These are phyloP conservation scores for Gastrophryne carolinensis DNA, from an alignment of 2,797 vertebrate species.

Conservation along the genomic window DNA sequence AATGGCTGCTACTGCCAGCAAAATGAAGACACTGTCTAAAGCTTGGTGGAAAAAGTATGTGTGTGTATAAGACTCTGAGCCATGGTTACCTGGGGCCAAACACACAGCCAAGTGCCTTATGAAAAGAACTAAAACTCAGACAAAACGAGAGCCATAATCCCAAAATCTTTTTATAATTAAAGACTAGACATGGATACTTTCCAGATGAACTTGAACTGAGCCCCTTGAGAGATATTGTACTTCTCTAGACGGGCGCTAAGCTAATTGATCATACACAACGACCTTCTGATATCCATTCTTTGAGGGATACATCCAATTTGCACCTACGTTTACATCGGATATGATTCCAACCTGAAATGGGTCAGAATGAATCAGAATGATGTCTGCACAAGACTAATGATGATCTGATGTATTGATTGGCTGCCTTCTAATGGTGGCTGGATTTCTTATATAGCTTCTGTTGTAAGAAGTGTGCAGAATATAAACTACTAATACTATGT, in stretches of 20 bases:
- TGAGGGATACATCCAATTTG: conserved; percentile 5
- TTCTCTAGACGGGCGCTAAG: neutral
- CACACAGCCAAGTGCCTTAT: conserved; percentile 3
- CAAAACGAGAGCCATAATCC: neutral
- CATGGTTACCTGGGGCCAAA: neutral
- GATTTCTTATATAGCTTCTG: conserved; percentile 30
- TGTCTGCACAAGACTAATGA: conserved; percentile 11
- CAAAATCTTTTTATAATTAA: neutral
- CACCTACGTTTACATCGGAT: conserved; percentile 28
- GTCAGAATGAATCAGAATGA: conserved; percentile 16
- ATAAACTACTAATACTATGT: conserved; percentile 28
- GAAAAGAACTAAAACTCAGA: conserved; percentile 5
- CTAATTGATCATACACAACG: conserved; percentile 18
- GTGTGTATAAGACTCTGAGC: conserved; percentile 60
- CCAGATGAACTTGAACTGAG: neutral
- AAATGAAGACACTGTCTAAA: conserved; percentile 83
- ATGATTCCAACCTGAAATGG: neutral
- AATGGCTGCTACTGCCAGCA: conserved; percentile 74
- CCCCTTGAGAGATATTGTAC: neutral
- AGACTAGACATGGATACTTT: no score
- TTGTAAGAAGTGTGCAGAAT: conserved; percentile 34
- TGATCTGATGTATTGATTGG: conserved; percentile 4
- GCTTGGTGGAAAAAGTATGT: conserved; percentile 87
- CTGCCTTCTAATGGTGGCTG: conserved; percentile 1
- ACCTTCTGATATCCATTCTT: conserved; percentile 24